phyloP scores from a whole-genome alignment of 2,113 vertebrate species.

The Antechinus stuartii region DNA sequence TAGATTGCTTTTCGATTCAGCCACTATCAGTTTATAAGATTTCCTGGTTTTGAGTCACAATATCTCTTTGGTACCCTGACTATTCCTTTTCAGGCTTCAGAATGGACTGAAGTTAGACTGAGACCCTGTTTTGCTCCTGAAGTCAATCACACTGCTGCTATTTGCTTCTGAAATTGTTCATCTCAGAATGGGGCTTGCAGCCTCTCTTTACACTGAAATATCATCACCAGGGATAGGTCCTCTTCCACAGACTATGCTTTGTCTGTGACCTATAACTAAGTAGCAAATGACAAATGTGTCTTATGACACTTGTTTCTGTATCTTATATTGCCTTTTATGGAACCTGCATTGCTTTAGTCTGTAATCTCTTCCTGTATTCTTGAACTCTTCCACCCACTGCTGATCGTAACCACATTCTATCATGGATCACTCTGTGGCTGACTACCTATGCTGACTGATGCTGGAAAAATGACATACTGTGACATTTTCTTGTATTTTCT shows the following conservation, averaged over 20 bases:
- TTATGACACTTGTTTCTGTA: background rate
- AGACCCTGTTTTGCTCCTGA: background rate
- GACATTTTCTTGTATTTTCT: background rate
- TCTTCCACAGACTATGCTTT: background rate
- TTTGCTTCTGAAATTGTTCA: background rate
- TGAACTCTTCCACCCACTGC: background rate
- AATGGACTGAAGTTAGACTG: background rate
- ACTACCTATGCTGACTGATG: background rate
- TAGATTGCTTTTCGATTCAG: background rate
- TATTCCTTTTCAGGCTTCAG: background rate
- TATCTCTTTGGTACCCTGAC: background rate
- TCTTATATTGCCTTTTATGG: background rate
- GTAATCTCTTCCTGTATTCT: background rate
- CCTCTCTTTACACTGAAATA: background rate
- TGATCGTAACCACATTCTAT: background rate
- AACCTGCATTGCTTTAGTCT: background rate
- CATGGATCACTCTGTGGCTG: background rate
- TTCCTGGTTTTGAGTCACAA: background rate
- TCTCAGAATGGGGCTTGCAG: background rate
- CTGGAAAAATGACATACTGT: background rate
- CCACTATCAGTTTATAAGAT: background rate
- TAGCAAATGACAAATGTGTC: background rate
- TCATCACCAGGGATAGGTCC: background rate
- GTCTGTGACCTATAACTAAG: background rate
- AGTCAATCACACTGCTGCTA: background rate